Base-by-base conservation (phyloP, 2,888 invertebrate species). In the Drosophila emarginata region DNA sequence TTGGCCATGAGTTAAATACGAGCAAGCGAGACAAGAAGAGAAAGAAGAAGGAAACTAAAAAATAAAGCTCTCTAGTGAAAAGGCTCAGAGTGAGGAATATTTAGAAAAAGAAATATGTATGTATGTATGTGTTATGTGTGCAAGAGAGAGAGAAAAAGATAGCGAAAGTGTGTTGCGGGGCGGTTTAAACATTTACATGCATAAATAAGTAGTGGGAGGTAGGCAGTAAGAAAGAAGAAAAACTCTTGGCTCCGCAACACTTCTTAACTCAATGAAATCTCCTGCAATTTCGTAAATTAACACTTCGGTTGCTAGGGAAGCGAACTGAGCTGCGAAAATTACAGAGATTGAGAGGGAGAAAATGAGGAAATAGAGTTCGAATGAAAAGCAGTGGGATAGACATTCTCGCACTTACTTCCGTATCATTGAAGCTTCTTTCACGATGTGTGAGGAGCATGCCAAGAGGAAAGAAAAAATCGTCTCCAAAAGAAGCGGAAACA, bases 241-340 rank as follows among this genome's bases (percentile, higher is more conserved):
- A 21, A 45, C 45, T 45, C 45, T 45, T 45, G 45, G 45, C 45
- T 45, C 21, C 18, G 21, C 45, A 45, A 45, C 45, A 87, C 86
- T 87, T 79, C 88, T 86, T 88, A 83, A 83, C 87, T 86, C 87
- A 83, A 86, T 87, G 87, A 83, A 88, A 83, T 86, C 87, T 81
- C 59, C 61, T 73, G 84, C 88, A 88, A 85, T 85, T 85, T 86
- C 78, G 88, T 85, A 85, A 85, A 85, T 85, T 88, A 85, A 85
- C 84, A 85, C 84, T 88, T 83, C 64, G 83, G 65, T 74, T 71
- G 54, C 32, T 54, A 45, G 52, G 56, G 11, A 62, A 32, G 53
- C 40, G 57, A 50, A 60, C 59, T 64, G 67, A 74, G 79, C 75
- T 80, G 68, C 66, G 71, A 73, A 82, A 82, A 74, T 70, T 63